Evolutionary conservation across 2,888 invertebrate species (phyloP), one percentile per base, ranked within the genome.

Genomic region (Ophion ellenae): DNA sequence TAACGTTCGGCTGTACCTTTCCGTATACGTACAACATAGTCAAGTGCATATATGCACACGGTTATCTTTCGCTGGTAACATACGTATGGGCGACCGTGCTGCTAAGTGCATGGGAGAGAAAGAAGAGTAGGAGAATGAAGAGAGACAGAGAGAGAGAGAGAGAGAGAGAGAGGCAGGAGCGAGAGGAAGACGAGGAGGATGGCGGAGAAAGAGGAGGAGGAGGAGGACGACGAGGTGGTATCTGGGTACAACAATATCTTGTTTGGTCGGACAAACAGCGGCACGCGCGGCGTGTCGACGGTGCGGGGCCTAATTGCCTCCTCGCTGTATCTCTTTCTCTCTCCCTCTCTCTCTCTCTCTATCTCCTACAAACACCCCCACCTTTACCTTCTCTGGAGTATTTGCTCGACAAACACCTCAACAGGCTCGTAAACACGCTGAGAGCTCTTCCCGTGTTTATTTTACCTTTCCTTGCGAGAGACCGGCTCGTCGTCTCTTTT

Each of bases 261-360:
- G 92, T 93, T 93, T 93, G 92, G 90, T 88, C 91, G 90, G 90
- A 90, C 93, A 93, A 93, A 93, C 91, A 93, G 89, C 89, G 92
- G 90, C 93, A 93, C 93, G 92, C 92, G 92, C 87, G 85, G 81
- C 83, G 84, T 86, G 84, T 84, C 86, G 81, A 73, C 79, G 75
- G 69, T 71, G 64, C 78, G 73, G 86, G 83, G 77, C 88, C 88
- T 87, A 88, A 88, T 88, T 88, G 85, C 86, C 83, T 85, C 63
- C 75, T 78, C 81, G 81, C 75, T 61, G 64, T 64, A 73, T 80
- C 71, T 77, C 74, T 11, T 57, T 53, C 79, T 59, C 24, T 24
- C 24, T 24, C 24, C 24, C 24, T 24, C 24, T 24, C 24, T 24
- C 24, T 24, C 85, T 83, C 77, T 53, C 64, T 73, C 28, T 70